A percentile compares a stretch with the other conserved stretches of the same genome.
phyloP scores from a whole-genome alignment of 2,113 vertebrate species.

The Lepus timidus region DNA sequence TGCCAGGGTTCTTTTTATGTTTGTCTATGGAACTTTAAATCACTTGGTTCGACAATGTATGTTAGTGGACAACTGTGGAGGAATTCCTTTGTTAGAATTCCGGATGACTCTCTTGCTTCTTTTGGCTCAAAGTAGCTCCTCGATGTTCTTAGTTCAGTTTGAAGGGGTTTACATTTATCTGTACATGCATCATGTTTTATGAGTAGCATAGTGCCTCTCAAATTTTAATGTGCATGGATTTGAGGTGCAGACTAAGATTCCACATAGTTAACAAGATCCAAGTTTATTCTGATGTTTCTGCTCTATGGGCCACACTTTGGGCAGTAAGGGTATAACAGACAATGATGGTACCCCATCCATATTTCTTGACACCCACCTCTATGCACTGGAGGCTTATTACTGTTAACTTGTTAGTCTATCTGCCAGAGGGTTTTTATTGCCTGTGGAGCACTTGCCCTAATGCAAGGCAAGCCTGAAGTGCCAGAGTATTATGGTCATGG shows the following conservation, averaged over 20 bases:
- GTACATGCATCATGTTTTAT: background rate
- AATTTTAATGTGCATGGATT: background rate
- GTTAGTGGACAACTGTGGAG: background rate
- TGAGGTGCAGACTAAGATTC: background rate
- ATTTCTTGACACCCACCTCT: slow-evolving; percentile 39
- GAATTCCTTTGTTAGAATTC: slow-evolving; percentile 10
- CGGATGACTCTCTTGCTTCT: slow-evolving; percentile 8
- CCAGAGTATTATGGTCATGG: background rate
- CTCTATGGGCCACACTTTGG: background rate
- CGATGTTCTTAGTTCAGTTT: background rate
- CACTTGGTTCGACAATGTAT: slow-evolving; percentile 27
- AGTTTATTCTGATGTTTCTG: slow-evolving; percentile 5
- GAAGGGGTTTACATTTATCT: background rate
- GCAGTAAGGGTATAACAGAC: background rate
- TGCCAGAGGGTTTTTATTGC: background rate
- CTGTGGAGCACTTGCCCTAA: background rate
- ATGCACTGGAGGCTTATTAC: background rate
- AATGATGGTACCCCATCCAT: background rate
- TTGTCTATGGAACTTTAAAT: slow-evolving; percentile 52
- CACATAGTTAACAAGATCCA: slow-evolving; percentile 3
- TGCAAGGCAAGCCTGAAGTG: background rate
- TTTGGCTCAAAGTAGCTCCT: background rate
- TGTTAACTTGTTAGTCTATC: background rate
- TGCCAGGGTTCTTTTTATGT: background rate
- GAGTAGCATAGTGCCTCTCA: background rate